Evolutionary conservation across 92 coral and sea anemone genomes (phyloP), one percentile per base, ranked within the genome.

Genomic region (Porites evermanni): DNA sequence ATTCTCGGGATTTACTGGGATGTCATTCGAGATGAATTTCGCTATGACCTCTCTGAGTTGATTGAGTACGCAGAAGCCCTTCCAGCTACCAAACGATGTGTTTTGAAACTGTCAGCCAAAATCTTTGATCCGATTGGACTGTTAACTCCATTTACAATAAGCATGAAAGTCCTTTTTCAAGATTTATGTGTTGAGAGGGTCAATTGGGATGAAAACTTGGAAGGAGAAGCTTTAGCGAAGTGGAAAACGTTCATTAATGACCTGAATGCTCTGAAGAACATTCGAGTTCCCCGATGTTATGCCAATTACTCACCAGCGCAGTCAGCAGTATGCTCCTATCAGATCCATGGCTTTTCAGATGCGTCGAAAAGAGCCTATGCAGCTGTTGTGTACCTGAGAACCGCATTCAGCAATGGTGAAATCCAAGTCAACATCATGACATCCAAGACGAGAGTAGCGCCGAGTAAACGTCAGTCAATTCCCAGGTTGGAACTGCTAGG

Each of bases 101-200:
- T 91, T 29, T 70, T 94, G 38, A 94, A 89, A 66, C 38, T 87
- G 91, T 51, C 94, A 17, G 92, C 94, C 38, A 91, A 94, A n/a
- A 94, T 89, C 70, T 94, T 91, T 10, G 93, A 91, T 82, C 97
- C 93, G 17, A 26, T 89, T 44, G 93, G 94, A 56, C 72, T 91
- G 58, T 76, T 91, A 54, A 88, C 85, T 67, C 90, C 86, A 5
- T 94, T 91, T 53, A 84, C 80, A 47, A 83, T 91, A 68, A 87
- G 71, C 75, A 26, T 93, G 83, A 93, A 91, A 79, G 73, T 84
- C 81, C 77, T 93, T 66, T 94, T 94, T 80, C 97, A 91, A 79
- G 67, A 72, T 74, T 74, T 91, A 53, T 91, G 93, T 86, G 56
- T 88, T 51, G 90, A 88, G 67, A 91, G 83, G 70, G 44, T 79